Conservation (phyloP, 2,888 invertebrate species). For the Perizoma flavofasciatum region DNA sequence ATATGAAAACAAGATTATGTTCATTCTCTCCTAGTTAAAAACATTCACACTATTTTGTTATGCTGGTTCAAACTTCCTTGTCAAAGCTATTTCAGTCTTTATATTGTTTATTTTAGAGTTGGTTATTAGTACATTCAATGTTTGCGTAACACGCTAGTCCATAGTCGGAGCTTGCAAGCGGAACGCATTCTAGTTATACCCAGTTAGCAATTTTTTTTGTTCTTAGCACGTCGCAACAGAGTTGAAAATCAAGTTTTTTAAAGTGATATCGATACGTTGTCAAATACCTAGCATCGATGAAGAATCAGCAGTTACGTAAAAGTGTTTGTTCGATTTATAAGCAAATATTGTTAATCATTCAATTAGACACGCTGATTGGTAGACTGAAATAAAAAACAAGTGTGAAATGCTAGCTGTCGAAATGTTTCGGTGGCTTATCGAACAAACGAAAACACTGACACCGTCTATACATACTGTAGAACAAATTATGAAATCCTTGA, state of each 20-base stretch:
- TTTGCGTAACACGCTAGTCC: conserved; percentile 50
- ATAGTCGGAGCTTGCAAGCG: conserved; percentile 48
- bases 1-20: conserved; percentile 9
- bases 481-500: too few species aligned
- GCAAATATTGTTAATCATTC: conserved; percentile 12
- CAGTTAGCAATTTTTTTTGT: conserved; percentile 21
- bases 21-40: conserved; percentile 27
- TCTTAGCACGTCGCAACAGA: conserved; percentile 26
- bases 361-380: conserved; percentile 7
- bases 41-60: conserved; percentile 26
- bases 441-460: too few species aligned
- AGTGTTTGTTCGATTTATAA: conserved; percentile 27
- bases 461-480: too few species aligned
- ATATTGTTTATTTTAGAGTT: conserved; percentile 27
- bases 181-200: conserved; percentile 43
- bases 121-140: conserved; percentile 25
- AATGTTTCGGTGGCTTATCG: too few species aligned
- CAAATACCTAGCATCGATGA: conserved; percentile 32
- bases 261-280: conserved; percentile 25
- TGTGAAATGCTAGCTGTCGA: conserved; percentile 26
- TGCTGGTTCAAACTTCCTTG: conserved; percentile 6
- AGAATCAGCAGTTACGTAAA: conserved; percentile 31
- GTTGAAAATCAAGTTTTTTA: conserved; percentile 26
- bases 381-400: conserved; percentile 18
- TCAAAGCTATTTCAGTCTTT: conserved; percentile 5